phyloP scores from a whole-genome alignment of 2,888 invertebrate genomes.

The Oscheius sp. region DNA sequence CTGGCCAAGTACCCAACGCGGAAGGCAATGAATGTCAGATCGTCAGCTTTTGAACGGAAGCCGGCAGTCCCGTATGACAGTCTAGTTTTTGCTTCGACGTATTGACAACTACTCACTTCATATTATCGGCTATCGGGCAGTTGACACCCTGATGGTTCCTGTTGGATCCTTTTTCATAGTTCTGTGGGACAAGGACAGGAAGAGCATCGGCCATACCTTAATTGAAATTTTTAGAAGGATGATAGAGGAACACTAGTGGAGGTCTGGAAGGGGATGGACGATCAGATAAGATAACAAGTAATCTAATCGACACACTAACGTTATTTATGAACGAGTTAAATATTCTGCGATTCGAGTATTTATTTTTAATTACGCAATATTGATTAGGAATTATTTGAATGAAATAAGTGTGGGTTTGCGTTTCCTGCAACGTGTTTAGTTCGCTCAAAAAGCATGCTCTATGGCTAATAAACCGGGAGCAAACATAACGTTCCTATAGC shows the following conservation, averaged over 20 bases:
- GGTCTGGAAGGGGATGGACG: background rate
- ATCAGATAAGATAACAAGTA: constrained; percentile 5
- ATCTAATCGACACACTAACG: background rate
- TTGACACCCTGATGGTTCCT: background rate
- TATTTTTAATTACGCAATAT: too few species aligned
- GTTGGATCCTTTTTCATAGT: background rate
- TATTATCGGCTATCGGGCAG: background rate
- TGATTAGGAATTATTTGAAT: too few species aligned
- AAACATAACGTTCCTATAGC: too few species aligned
- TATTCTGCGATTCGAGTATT: too few species aligned
- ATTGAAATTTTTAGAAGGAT: background rate
- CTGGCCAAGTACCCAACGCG: constrained; percentile 92
- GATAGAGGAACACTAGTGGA: background rate
- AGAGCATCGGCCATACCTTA: constrained; percentile 22
- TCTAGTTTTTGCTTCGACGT: background rate
- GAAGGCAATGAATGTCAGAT: constrained; percentile 89
- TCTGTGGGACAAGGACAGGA: constrained; percentile 7
- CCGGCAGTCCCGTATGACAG: constrained; percentile 62
- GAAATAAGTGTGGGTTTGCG: too few species aligned
- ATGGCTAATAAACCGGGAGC: too few species aligned
- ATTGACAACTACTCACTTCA: constrained; percentile 1
- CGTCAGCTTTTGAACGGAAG: constrained; percentile 56
- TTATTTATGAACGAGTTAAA: too few species aligned
- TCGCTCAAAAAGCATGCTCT: too few species aligned
- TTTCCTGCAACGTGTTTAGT: too few species aligned